phyloP scores from a whole-genome alignment of 1,140 invertebrate species.

The Pissodes strobi region DNA sequence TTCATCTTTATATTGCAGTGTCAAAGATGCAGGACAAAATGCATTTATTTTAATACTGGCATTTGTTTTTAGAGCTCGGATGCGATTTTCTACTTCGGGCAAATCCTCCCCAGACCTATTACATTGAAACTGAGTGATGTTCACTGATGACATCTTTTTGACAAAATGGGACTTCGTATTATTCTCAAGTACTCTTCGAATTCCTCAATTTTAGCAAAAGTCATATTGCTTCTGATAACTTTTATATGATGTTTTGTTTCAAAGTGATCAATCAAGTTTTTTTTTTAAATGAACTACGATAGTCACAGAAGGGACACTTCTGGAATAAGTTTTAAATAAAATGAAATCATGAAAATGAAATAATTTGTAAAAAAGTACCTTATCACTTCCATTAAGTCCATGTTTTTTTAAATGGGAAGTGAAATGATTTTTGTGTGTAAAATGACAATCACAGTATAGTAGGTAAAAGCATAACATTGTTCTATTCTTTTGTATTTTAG shows the following conservation, averaged over 20 bases:
- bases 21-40: not conserved
- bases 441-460: not conserved
- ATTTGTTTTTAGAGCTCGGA: not conserved
- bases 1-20: not conserved
- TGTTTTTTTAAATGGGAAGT: conserved; percentile 6
- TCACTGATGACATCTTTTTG: conserved; percentile 2
- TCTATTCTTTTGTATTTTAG: not conserved
- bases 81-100: conserved; percentile 4
- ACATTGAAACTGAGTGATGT: not conserved
- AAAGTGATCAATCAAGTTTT: conserved; percentile 1
- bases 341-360: not conserved
- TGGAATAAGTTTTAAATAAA: not conserved
- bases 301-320: not conserved
- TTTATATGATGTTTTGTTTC: conserved; percentile 6
- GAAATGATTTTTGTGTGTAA: conserved; percentile 3
- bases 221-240: not conserved
- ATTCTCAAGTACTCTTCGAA: too few relatives aligned
- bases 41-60: not conserved
- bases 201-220: conserved; percentile 3
- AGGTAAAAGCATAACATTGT: conserved; percentile 3
- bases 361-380: too few relatives aligned
- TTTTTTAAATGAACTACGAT: too few relatives aligned
- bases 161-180: too few relatives aligned
- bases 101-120: conserved; percentile 6
- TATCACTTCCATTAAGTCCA: not conserved